phyloP scores from a whole-genome alignment of 2,113 vertebrate genomes.

The Alligator mississippiensis region DNA sequence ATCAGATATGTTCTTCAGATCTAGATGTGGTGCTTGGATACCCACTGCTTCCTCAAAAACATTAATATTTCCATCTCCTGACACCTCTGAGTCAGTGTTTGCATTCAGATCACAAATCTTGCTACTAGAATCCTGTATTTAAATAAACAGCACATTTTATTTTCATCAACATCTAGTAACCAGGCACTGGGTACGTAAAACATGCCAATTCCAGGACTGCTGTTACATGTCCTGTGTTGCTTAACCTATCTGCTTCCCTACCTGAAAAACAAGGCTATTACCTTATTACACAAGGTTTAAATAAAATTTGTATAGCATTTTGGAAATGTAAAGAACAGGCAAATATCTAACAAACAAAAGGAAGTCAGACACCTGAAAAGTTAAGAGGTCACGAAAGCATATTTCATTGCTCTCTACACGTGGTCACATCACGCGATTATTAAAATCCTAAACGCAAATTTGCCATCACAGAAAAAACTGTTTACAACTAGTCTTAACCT shows the following conservation, averaged over 20 bases:
- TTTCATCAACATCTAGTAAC: neutral
- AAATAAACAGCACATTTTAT: constrained; percentile 53
- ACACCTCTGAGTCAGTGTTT: constrained; percentile 76
- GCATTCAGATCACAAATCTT: constrained; percentile 80
- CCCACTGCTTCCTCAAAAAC: constrained; percentile 65
- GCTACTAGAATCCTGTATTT: constrained; percentile 76
- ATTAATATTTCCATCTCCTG: constrained; percentile 45
- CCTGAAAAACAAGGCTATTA: neutral
- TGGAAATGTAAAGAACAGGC: neutral
- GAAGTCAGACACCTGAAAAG: neutral
- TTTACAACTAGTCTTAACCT: neutral
- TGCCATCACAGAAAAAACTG: neutral
- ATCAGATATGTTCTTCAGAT: constrained; percentile 81
- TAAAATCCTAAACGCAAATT: neutral
- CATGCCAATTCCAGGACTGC: neutral
- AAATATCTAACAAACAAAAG: neutral
- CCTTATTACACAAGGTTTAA: neutral
- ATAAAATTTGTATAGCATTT: neutral
- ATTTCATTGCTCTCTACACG: neutral
- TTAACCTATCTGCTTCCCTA: neutral
- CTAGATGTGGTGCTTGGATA: constrained; percentile 76
- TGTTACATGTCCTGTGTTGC: neutral
- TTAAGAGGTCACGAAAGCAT: neutral
- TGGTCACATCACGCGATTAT: neutral
- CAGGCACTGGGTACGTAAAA: neutral